A percentile compares a stretch with the other conserved stretches of the same genome.
These are phyloP conservation scores for Oophaga pumilio DNA, from an alignment of 2,113 vertebrate genomes.

Conservation along the genomic window DNA sequence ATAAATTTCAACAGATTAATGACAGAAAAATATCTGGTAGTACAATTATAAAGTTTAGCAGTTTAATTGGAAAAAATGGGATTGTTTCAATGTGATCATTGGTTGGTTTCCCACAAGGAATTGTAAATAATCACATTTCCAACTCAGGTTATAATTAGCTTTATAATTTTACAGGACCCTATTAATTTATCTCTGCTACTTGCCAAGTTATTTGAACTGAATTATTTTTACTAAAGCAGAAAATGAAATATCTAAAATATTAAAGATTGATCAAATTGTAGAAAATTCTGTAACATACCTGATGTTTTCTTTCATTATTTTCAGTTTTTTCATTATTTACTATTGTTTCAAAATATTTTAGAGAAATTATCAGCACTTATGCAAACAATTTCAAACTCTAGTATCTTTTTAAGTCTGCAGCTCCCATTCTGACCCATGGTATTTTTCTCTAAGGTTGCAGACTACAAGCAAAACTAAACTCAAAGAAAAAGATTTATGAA, in stretches of 20 bases:
- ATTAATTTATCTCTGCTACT: background rate
- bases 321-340: background rate
- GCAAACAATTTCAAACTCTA: background rate
- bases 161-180: background rate
- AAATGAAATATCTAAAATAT: constrained; percentile 3
- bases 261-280: constrained; percentile 6
- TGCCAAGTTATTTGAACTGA: background rate
- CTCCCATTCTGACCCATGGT: background rate
- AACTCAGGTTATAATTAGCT: background rate
- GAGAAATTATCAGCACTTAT: background rate
- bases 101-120: background rate
- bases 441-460: no score
- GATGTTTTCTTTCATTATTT: background rate
- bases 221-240: background rate
- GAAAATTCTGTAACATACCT: background rate
- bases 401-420: background rate
- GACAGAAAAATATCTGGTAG: background rate
- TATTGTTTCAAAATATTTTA: background rate
- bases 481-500: no score
- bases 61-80: background rate
- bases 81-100: background rate
- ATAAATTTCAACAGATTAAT: background rate
- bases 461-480: no score
- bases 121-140: background rate
- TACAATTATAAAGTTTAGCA: background rate